Conservation (phyloP, 2,113 vertebrate species). For the Hydropotes inermis region DNA sequence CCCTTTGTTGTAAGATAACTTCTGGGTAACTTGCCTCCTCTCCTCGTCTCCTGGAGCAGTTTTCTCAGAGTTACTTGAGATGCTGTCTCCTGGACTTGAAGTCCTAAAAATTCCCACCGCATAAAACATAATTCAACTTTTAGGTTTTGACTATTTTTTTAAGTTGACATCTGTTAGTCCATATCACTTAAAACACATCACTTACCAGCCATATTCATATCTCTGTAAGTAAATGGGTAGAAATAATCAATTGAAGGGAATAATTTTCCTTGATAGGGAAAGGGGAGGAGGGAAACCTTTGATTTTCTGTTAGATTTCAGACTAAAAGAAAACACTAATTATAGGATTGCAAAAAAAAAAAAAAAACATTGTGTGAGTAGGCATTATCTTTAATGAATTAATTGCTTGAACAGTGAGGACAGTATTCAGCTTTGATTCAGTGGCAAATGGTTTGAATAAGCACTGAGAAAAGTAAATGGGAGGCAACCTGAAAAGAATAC, state of each 20-base stretch:
- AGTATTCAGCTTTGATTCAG: slow-evolving; percentile 16
- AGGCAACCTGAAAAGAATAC: slow-evolving; percentile 42
- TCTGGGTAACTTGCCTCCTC: background rate
- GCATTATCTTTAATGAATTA: slow-evolving; percentile 44
- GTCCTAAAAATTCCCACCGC: background rate
- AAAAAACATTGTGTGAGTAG: background rate
- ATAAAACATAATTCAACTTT: background rate
- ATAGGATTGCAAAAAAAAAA: background rate
- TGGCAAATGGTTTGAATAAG: slow-evolving; percentile 5
- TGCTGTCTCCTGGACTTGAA: background rate
- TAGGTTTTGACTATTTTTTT: background rate
- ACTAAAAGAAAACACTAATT: slow-evolving; percentile 28
- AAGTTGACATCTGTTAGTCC: background rate
- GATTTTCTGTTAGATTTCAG: slow-evolving; percentile 25
- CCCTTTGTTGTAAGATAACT: background rate
- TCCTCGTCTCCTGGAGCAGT: background rate
- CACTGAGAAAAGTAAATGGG: slow-evolving; percentile 2
- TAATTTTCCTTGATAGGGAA: background rate
- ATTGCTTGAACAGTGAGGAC: background rate
- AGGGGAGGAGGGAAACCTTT: background rate
- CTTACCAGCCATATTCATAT: background rate
- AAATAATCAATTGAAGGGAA: background rate
- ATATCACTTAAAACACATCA: background rate
- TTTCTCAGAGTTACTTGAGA: background rate
- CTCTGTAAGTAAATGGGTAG: background rate